phyloP scores from a whole-genome alignment of 2,888 invertebrate species.

The Leptinotarsa haldemani region DNA sequence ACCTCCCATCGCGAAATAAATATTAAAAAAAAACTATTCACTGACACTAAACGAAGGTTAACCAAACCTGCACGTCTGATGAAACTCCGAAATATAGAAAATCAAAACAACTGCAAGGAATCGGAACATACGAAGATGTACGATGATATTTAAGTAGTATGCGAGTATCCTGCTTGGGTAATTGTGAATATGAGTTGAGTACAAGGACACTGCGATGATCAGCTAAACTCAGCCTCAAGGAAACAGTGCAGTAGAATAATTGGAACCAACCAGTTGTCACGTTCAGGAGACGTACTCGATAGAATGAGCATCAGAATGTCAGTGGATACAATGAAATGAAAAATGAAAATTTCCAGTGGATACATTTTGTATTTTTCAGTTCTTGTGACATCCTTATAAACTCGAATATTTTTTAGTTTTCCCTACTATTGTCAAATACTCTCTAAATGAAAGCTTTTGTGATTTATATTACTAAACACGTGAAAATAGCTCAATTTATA shows the following conservation, averaged over 20 bases:
- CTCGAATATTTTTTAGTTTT: neutral
- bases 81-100: slow-evolving; percentile 24
- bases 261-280: slow-evolving; percentile 1
- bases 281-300: neutral
- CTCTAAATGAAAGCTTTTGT: neutral
- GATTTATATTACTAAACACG: no score
- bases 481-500: no score
- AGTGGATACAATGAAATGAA: no score
- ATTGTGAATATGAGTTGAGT: neutral
- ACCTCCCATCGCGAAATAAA: slow-evolving; percentile 20
- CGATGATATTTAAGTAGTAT: slow-evolving; percentile 27
- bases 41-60: slow-evolving; percentile 16
- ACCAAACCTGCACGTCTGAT: slow-evolving; percentile 9
- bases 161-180: neutral
- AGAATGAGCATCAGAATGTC: slow-evolving; percentile 6
- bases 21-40: slow-evolving; percentile 16
- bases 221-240: slow-evolving; percentile 7
- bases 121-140: slow-evolving; percentile 22
- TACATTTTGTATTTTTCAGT: slow-evolving; percentile 2
- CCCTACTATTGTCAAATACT: neutral
- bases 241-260: slow-evolving; percentile 1
- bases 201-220: neutral
- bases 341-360: no score
- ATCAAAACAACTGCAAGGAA: slow-evolving; percentile 29
- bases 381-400: neutral